phyloP scores from a whole-genome alignment of 2,888 invertebrate genomes.

The Drosophila hamatofila region DNA sequence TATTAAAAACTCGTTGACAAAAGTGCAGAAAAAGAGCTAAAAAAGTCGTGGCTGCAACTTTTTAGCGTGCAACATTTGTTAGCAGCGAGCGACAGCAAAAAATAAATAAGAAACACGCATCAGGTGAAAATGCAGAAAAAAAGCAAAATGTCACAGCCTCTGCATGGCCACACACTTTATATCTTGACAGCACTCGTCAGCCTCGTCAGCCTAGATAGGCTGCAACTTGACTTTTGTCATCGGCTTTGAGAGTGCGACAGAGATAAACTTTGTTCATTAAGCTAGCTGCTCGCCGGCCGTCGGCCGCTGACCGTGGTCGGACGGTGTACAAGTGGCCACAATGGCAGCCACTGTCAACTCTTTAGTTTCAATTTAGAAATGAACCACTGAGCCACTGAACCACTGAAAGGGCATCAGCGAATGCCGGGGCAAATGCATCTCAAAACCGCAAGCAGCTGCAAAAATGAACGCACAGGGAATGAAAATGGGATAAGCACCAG shows the following conservation, averaged over 20 bases:
- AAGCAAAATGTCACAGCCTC: slow-evolving; percentile 4
- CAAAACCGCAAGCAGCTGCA: slow-evolving; percentile 60
- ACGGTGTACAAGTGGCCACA: slow-evolving; percentile 51
- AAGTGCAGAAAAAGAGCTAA: slow-evolving; percentile 23
- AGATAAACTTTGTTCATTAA: slow-evolving; percentile 57
- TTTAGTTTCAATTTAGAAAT: slow-evolving; percentile 65
- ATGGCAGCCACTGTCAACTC: slow-evolving; percentile 45
- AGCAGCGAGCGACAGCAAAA: slow-evolving; percentile 16
- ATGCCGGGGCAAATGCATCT: slow-evolving; percentile 43
- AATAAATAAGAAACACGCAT: slow-evolving; percentile 8
- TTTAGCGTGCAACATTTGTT: slow-evolving; percentile 27
- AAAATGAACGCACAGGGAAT: slow-evolving; percentile 41
- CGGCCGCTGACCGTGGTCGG: slow-evolving; percentile 22
- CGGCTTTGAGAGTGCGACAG: slow-evolving; percentile 2
- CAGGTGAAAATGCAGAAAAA: slow-evolving; percentile 11
- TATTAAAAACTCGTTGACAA: slow-evolving; percentile 42
- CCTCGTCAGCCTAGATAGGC: slow-evolving; percentile 1
- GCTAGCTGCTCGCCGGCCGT: slow-evolving; percentile 1
- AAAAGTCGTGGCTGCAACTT: slow-evolving; percentile 24
- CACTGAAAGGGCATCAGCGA: slow-evolving; percentile 37
- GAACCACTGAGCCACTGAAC: slow-evolving; percentile 53
- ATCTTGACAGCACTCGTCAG: slow-evolving; percentile 35
- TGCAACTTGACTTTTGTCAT: slow-evolving; percentile 43
- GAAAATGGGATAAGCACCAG: slow-evolving; percentile 12
- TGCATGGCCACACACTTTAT: slow-evolving; percentile 8